A percentile compares a stretch with the other conserved stretches of the same genome.
Evolutionary conservation across 2,113 vertebrate genomes (phyloP).

Genomic region (Percina caprodes): DNA sequence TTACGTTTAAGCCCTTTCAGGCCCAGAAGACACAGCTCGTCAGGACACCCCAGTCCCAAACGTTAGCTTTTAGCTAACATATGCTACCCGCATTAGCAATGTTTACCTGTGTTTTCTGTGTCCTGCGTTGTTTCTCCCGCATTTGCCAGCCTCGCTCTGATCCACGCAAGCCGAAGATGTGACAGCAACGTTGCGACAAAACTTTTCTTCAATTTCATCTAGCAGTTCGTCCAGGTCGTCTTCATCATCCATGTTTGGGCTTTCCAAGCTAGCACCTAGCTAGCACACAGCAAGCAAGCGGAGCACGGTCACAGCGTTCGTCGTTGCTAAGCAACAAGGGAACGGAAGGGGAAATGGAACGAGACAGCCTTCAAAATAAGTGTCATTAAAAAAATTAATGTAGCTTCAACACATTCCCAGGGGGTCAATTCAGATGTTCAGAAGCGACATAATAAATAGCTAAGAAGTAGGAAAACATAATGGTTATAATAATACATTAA

Average conservation of each 20-base stretch:
- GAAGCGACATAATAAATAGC: too few relatives aligned
- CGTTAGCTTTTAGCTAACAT: constrained; percentile 7
- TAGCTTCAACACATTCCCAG: too few relatives aligned
- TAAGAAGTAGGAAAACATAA: too few relatives aligned
- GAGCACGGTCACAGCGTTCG: constrained; percentile 19
- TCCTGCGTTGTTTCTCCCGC: background rate
- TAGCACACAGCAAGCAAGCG: background rate
- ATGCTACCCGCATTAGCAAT: constrained; percentile 15
- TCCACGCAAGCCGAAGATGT: background rate
- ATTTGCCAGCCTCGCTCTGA: background rate
- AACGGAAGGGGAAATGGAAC: background rate
- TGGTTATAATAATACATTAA: too few relatives aligned
- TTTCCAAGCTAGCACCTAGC: constrained; percentile 14
- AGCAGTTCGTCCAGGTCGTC: constrained; percentile 86
- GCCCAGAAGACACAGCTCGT: too few relatives aligned
- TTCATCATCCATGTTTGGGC: constrained; percentile 33
- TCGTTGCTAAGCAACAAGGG: constrained; percentile 68
- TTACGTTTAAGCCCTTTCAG: background rate
- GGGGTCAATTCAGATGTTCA: too few relatives aligned
- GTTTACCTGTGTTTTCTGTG: constrained; percentile 48
- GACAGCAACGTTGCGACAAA: constrained; percentile 77
- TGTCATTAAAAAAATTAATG: too few relatives aligned
- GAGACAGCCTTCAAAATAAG: background rate
- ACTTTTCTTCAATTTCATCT: constrained; percentile 91
- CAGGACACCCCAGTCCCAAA: background rate